Base-by-base conservation (phyloP, 1,140 invertebrate species). In the Hormaphis cornu region DNA sequence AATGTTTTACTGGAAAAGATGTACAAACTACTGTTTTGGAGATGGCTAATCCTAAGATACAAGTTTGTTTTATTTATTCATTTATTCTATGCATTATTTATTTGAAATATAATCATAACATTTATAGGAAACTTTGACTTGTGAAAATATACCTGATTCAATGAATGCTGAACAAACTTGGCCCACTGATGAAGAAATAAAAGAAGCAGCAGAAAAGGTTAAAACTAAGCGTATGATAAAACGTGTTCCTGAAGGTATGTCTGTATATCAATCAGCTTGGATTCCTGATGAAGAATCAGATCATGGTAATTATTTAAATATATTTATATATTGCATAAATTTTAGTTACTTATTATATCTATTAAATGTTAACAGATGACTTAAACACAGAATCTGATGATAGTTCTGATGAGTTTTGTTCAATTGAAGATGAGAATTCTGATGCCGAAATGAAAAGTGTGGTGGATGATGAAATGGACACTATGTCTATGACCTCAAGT, bases 111-210 rank as follows among this genome's bases (percentile, higher is more conserved):
- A 2, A 69, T 40, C 16, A 8, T 37, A 14, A 33, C 14, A 69
- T 66, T 70, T 73, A 3, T 78, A 87, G 81, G 89, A 90, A 76
- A 85, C 85, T 56, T 80, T 97, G 18, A 79, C 86, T 70, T 82
- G 82, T 72, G 93, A 95, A 81, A 89, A 91, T 80, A 81, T 86
- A 69, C 86, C 87, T 22, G 91, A 97, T 81, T 86, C 87, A 30
- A 93, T 97, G 91, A 90, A 96, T 78, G 90, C 87, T 16, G 95
- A 98, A 80, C 95, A 97, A 81, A 96, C 94, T 24, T 97, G 91
- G 90, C 93, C 94, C 1, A 95, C 91, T 28, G 88, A 92, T 71
- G 90, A 95, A 77, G 93, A 96, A 81, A 81, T 96, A 58, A 83
- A 84, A 74, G 82, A 87, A 73, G 87, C 89, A 3, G 83, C 86